Base-by-base conservation (phyloP, 2,888 invertebrate species). In the Trissoscelio sp. region DNA sequence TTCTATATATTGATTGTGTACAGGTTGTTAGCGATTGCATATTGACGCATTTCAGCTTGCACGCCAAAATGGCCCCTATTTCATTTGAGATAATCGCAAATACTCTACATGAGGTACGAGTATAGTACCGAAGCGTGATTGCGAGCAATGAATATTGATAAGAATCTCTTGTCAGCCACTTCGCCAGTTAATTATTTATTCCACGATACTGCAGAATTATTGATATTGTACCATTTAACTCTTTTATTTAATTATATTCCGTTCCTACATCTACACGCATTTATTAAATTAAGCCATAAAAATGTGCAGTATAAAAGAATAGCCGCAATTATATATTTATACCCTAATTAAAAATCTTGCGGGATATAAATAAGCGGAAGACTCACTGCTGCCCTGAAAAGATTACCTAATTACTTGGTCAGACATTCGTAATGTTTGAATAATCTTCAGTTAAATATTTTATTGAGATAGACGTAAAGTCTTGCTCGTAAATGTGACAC, bases 101-200 rank as follows among this genome's bases (percentile, higher is more conserved):
- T 66, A 66, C 39, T 42, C 66, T 37, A 53, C 55, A 31, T 16
- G 46, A 57, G 12, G 46, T 18, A 46, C 42, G 57, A 44, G 46
- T 34, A 18, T 14, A 67, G 48, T 72, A 57, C 37, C 66, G 83
- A 79, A 82, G 84, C 85, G 84, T 83, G 84, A 83, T 85, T 85
- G 80, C 83, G 72, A 74, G 81, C 83, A 85, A 85, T 86, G 86
- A 84, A 86, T 86, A 84, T 86, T 86, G 85, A 86, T 85, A 85
- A 83, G 83, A 60, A 74, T 78, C 69, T 82, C 79, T 81, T 75
- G 81, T 83, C 83, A 84, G 83, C 83, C 81, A 81, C 82, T 84
- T 75, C 62, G 72, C 75, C 70, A 81, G 82, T 85, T 83, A 84
- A 84, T 86, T 85, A 87, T 86, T 85, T 85, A 84, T 83, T 83